Evolutionary conservation across 2,888 invertebrate genomes (phyloP).

Genomic region (Chrysina gloriosa): DNA sequence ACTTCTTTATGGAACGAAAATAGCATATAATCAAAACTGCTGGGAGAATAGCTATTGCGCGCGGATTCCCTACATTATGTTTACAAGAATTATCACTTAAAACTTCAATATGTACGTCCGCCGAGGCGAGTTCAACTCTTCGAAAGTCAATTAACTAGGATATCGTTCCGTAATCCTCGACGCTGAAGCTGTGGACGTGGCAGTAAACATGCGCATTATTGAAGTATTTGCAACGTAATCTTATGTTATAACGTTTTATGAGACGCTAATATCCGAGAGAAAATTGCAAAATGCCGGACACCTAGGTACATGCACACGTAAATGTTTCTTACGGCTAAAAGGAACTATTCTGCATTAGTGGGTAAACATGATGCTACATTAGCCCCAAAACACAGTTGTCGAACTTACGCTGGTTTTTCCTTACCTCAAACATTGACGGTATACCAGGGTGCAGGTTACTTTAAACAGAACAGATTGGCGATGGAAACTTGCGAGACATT

Average conservation of each 20-base stretch:
- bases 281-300: slow-evolving; percentile 5
- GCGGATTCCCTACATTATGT: slow-evolving; percentile 1
- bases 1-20: not conserved
- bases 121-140: not conserved
- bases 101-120: slow-evolving; percentile 1
- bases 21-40: not conserved
- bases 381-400: not conserved
- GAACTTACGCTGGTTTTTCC: no score
- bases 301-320: not conserved
- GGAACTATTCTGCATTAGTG: not conserved
- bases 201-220: slow-evolving; percentile 27
- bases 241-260: slow-evolving; percentile 13
- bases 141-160: slow-evolving; percentile 21
- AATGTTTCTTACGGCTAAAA: not conserved
- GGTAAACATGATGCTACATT: not conserved
- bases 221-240: slow-evolving; percentile 16
- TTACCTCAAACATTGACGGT: no score
- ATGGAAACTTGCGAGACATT: no score
- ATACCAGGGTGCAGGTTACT: no score
- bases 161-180: slow-evolving; percentile 17
- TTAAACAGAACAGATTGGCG: no score
- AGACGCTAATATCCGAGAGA: slow-evolving; percentile 14
- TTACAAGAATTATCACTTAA: not conserved
- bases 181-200: slow-evolving; percentile 4
- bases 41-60: not conserved